Conservation (phyloP, 2,888 invertebrate genomes). For the Caenorhabditis sp. region DNA sequence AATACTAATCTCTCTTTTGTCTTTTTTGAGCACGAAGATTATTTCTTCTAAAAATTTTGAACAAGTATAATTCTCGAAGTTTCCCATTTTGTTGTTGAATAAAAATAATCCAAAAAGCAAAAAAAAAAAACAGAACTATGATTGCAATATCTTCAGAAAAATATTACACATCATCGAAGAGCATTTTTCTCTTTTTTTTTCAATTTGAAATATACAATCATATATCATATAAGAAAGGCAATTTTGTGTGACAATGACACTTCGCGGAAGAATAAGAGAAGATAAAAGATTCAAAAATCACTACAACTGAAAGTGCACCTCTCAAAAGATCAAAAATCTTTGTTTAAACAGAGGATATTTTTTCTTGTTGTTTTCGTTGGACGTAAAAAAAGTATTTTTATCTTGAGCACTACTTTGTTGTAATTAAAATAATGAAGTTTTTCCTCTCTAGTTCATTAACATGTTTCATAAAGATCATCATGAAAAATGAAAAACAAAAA, state of each 20-base stretch:
- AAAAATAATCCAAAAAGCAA: too few species aligned
- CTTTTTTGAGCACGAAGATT: too few species aligned
- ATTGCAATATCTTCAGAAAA: background rate
- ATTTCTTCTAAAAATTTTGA: too few species aligned
- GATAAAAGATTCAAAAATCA: constrained; percentile 1
- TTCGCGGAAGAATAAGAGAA: background rate
- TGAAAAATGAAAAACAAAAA: background rate
- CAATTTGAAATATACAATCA: background rate
- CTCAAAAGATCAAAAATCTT: background rate
- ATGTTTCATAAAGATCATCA: too few species aligned
- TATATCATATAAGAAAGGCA: background rate
- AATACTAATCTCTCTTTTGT: too few species aligned
- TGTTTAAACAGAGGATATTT: background rate
- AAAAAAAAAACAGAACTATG: too few species aligned
- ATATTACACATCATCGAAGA: background rate
- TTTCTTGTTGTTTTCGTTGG: background rate
- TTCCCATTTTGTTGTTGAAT: too few species aligned
- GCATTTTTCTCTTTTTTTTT: background rate
- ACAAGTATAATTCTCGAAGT: too few species aligned
- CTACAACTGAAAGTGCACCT: background rate
- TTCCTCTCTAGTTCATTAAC: too few species aligned
- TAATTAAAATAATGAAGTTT: too few species aligned
- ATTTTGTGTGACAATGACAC: background rate
- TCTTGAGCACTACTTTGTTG: background rate
- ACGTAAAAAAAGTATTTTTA: background rate